These are phyloP conservation scores for Poeciliopsis occidentalis DNA, from an alignment of 2,113 vertebrate genomes.

Conservation along the genomic window DNA sequence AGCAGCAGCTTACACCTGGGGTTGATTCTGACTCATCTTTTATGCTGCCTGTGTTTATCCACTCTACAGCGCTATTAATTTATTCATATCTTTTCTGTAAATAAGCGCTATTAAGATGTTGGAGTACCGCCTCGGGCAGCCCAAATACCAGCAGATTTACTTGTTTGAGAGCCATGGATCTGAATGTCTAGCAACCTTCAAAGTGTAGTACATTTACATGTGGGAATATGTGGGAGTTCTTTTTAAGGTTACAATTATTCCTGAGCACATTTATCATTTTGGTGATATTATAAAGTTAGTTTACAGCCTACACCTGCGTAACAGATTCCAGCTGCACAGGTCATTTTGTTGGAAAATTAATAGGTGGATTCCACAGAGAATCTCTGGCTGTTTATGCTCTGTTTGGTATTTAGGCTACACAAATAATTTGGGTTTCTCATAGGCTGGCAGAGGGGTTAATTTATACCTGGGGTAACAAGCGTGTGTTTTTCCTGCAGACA, in stretches of 20 bases:
- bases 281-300: slow-evolving; percentile 53
- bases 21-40: too few relatives aligned
- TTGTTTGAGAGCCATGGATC: neutral
- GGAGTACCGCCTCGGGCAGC: neutral
- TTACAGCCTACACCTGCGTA: slow-evolving; percentile 66
- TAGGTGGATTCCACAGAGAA: too few relatives aligned
- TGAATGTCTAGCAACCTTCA: slow-evolving; percentile 14
- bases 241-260: slow-evolving; percentile 30
- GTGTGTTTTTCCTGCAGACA: slow-evolving; percentile 55
- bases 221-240: slow-evolving; percentile 24
- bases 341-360: too few relatives aligned
- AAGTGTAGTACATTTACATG: slow-evolving; percentile 18
- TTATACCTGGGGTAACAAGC: slow-evolving; percentile 60
- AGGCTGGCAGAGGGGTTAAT: slow-evolving; percentile 53
- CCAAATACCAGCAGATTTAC: neutral
- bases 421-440: slow-evolving; percentile 53
- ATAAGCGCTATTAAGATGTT: neutral
- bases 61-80: neutral
- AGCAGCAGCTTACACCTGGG: too few relatives aligned
- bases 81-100: neutral
- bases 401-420: slow-evolving; percentile 56
- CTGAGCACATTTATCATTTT: slow-evolving; percentile 43
- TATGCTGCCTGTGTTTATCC: neutral
- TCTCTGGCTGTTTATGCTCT: too few relatives aligned
- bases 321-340: too few relatives aligned